These are phyloP conservation scores for Psilanteris sp. DNA, from an alignment of 1,140 invertebrate genomes.

Conservation along the genomic window DNA sequence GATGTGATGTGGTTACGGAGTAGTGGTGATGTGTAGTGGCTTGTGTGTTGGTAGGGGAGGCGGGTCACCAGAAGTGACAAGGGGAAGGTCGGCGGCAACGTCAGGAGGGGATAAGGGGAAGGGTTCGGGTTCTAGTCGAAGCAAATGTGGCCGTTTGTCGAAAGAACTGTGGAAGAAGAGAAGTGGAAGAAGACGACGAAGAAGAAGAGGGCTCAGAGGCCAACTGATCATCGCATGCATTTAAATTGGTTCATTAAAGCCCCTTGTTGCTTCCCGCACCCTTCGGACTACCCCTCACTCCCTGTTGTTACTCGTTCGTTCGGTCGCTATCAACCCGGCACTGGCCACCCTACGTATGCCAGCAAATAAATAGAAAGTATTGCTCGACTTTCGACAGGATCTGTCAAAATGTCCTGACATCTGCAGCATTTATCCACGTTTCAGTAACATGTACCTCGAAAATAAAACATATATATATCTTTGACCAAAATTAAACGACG, in stretches of 20 bases:
- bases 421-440: slow-evolving; percentile 35
- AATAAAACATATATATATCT: no score
- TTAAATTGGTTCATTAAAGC: slow-evolving; percentile 81
- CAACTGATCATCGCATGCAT: slow-evolving; percentile 81
- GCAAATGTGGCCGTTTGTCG: slow-evolving; percentile 70
- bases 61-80: no score
- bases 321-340: slow-evolving; percentile 68
- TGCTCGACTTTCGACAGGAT: slow-evolving; percentile 55
- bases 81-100: no score
- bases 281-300: slow-evolving; percentile 60
- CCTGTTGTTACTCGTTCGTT: slow-evolving; percentile 56
- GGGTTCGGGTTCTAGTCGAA: slow-evolving; percentile 46
- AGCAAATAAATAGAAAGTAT: slow-evolving; percentile 48
- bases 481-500: no score
- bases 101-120: no score
- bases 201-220: slow-evolving; percentile 78
- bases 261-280: slow-evolving; percentile 68
- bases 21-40: no score
- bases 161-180: slow-evolving; percentile 65
- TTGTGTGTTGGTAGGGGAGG: no score
- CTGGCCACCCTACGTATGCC: slow-evolving; percentile 64
- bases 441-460: no score
- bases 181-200: slow-evolving; percentile 69
- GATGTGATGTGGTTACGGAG: no score
- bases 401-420: slow-evolving; percentile 45